Conservation (phyloP, 2,113 vertebrate species). For the Alosa alosa region DNA sequence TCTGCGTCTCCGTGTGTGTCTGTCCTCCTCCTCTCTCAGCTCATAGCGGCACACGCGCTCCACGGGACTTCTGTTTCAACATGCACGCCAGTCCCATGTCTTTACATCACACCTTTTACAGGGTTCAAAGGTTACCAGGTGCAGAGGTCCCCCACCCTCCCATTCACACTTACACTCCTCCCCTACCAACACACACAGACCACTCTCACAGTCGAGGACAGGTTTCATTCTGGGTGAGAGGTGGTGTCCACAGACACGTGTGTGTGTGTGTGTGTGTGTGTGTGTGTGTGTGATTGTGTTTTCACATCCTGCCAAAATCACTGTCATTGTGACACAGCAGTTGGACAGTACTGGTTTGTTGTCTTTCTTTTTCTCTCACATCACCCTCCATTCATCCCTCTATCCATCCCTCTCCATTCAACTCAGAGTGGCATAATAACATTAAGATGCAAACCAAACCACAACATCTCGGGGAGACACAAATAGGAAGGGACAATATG, state of each 20-base stretch:
- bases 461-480: too few relatives aligned
- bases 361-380: background rate
- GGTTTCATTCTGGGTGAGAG: background rate
- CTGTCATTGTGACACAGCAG: background rate
- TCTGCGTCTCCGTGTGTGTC: too few relatives aligned
- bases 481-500: too few relatives aligned
- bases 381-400: too few relatives aligned
- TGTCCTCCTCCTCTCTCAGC: too few relatives aligned
- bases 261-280: constrained; percentile 26
- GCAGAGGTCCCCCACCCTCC: constrained; percentile 30
- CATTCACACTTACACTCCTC: background rate
- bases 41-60: background rate
- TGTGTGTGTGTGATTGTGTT: background rate
- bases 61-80: constrained; percentile 4
- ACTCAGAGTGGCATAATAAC: too few relatives aligned
- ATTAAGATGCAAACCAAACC: too few relatives aligned
- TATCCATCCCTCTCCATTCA: too few relatives aligned
- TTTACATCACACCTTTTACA: constrained; percentile 40
- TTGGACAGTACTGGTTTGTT: background rate
- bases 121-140: constrained; percentile 43
- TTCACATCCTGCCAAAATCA: background rate
- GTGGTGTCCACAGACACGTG: background rate
- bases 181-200: background rate
- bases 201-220: background rate
- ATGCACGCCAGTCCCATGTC: background rate